Evolutionary conservation across 2,113 vertebrate species (phyloP), one percentile per base, ranked within the genome.

Genomic region (Myrmecobius fasciatus): DNA sequence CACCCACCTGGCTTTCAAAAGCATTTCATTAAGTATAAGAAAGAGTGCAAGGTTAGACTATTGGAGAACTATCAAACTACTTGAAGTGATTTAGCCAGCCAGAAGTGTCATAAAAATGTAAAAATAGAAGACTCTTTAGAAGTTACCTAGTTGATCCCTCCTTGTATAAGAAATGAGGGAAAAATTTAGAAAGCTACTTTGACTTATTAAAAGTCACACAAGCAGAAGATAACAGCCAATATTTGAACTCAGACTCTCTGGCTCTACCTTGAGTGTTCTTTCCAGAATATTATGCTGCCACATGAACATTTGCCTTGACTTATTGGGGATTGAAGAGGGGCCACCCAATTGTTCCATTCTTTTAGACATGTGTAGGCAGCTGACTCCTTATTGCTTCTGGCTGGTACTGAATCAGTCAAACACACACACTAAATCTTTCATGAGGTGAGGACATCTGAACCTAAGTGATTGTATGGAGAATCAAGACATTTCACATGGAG

Each of bases 381-480:
- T n/a, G 52, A 91, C 92, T 94, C 96, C 53, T 24, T 96, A 95
- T 96, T 98, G 95, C 96, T 98, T 96, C 95, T 91, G 7, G 93
- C 96, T 92, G 93, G 91, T 0, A 11, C 52, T 96, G 96, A 97
- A 97, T 98, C 97, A 97, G 97, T 98, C 97, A 97, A 92, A 11
- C 28, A 97, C 96, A 46, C 0, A 3, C 95, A 93, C 98, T 98
- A 98, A 98, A 97, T 96, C 96, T 96, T 98, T 97, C 98, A 96
- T 93, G 67, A 95, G 96, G 95, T 96, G 91, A 49, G 89, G 91
- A 96, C 97, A 88, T 96, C 93, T 97, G 97, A 98, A 98, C 96
- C 89, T 94, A 53, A 94, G 93, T 2, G 75, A 97, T 9, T 98
- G 93, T 95, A 93, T 89, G 92, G 95, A 91, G 97, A 97, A 98